Evolutionary conservation across 1,140 invertebrate species (phyloP), one percentile per base, ranked within the genome.

Genomic region (Aradophagus sp.): DNA sequence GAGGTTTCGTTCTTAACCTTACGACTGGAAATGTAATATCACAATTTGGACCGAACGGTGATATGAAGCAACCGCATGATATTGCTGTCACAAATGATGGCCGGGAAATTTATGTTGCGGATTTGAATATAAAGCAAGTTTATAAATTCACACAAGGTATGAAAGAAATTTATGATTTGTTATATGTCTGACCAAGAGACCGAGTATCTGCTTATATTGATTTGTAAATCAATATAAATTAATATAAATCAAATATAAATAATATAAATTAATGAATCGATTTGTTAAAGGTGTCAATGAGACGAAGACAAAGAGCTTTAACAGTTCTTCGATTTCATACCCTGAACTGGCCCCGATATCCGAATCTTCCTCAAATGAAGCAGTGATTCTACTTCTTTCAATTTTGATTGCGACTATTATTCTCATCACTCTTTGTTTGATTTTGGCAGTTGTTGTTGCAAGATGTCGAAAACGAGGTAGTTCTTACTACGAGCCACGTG

Each of bases 61-160:
- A 88, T 29, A 91, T 95, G 80, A 55, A 82, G 17, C 89, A 88
- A 61, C 93, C 94, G 0, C 94, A 96, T 81, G 93, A 94, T 79
- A 82, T 95, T 5, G 89, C 90, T 1, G 89, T 93, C 0, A 87
- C 88, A 2, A 70, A 83, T 0, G 89, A 94, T 84, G 92, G 91
- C 31, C 86, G 83, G 31, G 86, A 87, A 41, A 87, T 93, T 8
- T 95, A 92, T 79, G 91, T 94, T 1, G 90, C 90, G 1, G 93
- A 95, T 78, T 83, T 95, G 2, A 82, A 89, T 71, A 88, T 89
- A 1, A 88, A 88, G 68, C 87, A 86, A 69, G 79, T 91, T 17
- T 90, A 90, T 75, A 91, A 88, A 79, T 92, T 93, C 84, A 44
- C 86, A 5, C 83, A 86, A 80, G 75, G 82, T 80, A 80, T 44